Evolutionary conservation across 2,113 vertebrate species (phyloP).

Genomic region (Notiomystis cincta): DNA sequence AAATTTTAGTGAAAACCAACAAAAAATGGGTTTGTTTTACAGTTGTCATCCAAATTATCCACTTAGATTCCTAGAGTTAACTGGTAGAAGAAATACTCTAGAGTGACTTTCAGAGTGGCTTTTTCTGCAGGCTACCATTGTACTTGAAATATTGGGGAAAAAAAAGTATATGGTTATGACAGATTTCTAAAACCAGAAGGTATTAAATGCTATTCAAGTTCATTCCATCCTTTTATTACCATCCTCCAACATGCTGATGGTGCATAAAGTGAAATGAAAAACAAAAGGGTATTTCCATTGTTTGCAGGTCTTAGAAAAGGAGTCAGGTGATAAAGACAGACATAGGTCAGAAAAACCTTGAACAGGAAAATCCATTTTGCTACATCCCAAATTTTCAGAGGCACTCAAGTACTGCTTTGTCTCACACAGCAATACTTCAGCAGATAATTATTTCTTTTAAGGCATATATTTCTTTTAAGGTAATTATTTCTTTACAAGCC

Average conservation of each 20-base stretch:
- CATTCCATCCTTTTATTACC: background rate
- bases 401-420: background rate
- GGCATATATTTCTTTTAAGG: too few relatives aligned
- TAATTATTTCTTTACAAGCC: background rate
- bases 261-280: background rate
- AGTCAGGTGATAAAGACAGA: background rate
- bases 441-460: background rate
- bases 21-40: background rate
- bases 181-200: background rate
- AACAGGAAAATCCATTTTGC: background rate
- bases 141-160: background rate
- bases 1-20: background rate
- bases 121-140: background rate
- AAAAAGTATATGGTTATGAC: background rate
- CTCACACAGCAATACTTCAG: background rate
- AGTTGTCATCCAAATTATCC: background rate
- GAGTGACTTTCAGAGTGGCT: background rate
- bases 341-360: background rate
- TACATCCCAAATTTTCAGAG: background rate
- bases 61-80: background rate
- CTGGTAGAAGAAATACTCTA: background rate
- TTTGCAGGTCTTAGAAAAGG: background rate
- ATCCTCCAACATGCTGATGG: background rate
- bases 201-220: background rate
- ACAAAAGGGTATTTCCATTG: background rate